Evolutionary conservation across 2,888 invertebrate genomes (phyloP).

Genomic region (Tetragonula carbonaria): DNA sequence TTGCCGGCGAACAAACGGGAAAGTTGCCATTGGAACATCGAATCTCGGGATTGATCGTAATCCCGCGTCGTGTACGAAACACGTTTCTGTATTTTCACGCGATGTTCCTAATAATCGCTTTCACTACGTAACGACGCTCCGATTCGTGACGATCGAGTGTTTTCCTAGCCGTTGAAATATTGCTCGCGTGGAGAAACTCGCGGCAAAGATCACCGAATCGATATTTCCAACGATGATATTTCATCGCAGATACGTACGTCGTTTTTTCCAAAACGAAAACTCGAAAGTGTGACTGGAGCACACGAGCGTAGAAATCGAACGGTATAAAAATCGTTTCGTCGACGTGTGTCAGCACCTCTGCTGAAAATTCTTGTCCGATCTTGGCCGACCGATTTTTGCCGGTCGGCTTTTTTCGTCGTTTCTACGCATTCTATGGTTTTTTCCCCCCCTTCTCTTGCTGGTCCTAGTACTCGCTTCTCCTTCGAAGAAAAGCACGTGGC

Average conservation of each 20-base stretch:
- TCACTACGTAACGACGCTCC: too few species aligned
- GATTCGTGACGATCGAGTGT: not conserved
- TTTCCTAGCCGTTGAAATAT: not conserved
- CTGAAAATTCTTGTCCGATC: slow-evolving; percentile 29
- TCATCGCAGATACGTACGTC: not conserved
- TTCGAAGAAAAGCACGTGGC: slow-evolving; percentile 71
- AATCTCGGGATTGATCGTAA: not conserved
- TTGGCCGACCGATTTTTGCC: slow-evolving; percentile 27
- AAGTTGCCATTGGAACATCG: not conserved
- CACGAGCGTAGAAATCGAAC: not conserved
- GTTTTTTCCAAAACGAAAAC: not conserved
- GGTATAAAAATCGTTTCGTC: not conserved
- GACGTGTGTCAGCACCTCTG: not conserved
- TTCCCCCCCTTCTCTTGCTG: not conserved
- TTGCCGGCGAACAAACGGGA: slow-evolving; percentile 12
- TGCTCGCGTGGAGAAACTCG: not conserved
- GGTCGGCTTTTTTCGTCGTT: slow-evolving; percentile 14
- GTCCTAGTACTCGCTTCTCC: not conserved
- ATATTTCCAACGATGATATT: slow-evolving; percentile 1
- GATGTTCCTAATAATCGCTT: not conserved
- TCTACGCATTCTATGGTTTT: slow-evolving; percentile 16
- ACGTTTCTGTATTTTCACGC: not conserved
- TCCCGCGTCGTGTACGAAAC: not conserved
- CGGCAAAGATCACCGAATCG: not conserved
- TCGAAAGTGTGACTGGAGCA: not conserved